Percentiles rank a stretch among this genome's conserved stretches.
Conservation (phyloP, 1,140 invertebrate genomes). For the Paralvinella palmiformis region DNA sequence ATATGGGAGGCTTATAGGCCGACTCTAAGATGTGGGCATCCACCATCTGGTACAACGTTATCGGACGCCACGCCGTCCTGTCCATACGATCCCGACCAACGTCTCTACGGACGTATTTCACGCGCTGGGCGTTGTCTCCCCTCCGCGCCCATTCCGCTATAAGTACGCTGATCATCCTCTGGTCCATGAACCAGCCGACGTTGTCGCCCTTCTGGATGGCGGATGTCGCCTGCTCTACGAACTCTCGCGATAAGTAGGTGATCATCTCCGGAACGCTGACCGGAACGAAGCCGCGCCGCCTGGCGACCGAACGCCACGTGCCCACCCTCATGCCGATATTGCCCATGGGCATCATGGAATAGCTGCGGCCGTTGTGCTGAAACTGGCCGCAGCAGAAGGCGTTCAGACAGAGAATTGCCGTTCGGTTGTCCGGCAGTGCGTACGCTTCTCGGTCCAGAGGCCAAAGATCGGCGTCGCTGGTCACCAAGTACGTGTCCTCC, state of each 20-base stretch:
- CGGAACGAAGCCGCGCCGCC: background rate
- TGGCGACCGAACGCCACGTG: slow-evolving; percentile 16
- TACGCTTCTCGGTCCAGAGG: slow-evolving; percentile 14
- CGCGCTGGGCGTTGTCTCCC: background rate
- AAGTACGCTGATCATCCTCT: slow-evolving; percentile 11
- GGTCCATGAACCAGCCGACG: slow-evolving; percentile 20
- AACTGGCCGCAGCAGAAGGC: slow-evolving; percentile 21
- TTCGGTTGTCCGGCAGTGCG: slow-evolving; percentile 4
- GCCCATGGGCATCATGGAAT: slow-evolving; percentile 22
- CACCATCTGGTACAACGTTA: slow-evolving; percentile 1
- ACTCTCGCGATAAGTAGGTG: slow-evolving; percentile 10
- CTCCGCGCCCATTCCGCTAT: slow-evolving; percentile 10
- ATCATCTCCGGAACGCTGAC: slow-evolving; percentile 14
- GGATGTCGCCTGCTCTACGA: slow-evolving; percentile 8
- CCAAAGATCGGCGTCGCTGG: slow-evolving; percentile 19
- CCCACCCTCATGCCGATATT: slow-evolving; percentile 21
- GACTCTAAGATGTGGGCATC: slow-evolving; percentile 16
- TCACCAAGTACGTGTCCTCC: slow-evolving; percentile 11
- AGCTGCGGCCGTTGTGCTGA: slow-evolving; percentile 3
- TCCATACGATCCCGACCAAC: slow-evolving; percentile 16
- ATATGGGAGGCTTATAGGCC: slow-evolving; percentile 3
- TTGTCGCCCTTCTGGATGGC: slow-evolving; percentile 18
- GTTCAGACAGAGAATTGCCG: slow-evolving; percentile 15
- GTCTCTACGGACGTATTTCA: slow-evolving; percentile 13
- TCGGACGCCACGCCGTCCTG: slow-evolving; percentile 12